Percentiles rank a stretch among this genome's conserved stretches.
Conservation (phyloP, 2,888 invertebrate species). For the Hyposoter didymator region DNA sequence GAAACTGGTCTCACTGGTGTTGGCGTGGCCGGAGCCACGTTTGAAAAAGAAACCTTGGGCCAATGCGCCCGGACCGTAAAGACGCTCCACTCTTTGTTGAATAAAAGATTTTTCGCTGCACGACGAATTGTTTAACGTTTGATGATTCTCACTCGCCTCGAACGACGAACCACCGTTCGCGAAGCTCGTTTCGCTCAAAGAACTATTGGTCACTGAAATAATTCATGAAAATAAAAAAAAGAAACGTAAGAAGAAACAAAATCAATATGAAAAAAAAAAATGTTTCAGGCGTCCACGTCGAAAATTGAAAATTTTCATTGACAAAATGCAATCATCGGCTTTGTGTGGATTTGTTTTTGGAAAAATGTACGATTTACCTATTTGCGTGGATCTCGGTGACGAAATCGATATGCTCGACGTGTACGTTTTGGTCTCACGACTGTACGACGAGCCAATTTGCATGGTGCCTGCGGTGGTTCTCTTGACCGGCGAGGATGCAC, state of each 20-base stretch:
- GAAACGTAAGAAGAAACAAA: too few species aligned
- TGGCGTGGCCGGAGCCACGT: slow-evolving; percentile 81
- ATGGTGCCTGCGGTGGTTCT: slow-evolving; percentile 74
- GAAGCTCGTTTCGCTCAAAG: slow-evolving; percentile 77
- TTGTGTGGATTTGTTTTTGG: not conserved
- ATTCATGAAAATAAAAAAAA: slow-evolving; percentile 3
- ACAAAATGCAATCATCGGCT: too few species aligned
- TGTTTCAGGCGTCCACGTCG: too few species aligned
- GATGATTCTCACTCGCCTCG: slow-evolving; percentile 72
- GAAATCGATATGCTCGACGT: slow-evolving; percentile 75
- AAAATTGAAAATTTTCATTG: too few species aligned
- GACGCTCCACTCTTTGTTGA: slow-evolving; percentile 94
- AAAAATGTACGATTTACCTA: slow-evolving; percentile 70
- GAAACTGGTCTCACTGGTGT: slow-evolving; percentile 75
- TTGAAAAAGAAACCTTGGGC: slow-evolving; percentile 92
- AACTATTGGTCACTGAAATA: slow-evolving; percentile 75
- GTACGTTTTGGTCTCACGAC: slow-evolving; percentile 78
- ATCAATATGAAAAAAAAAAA: too few species aligned
- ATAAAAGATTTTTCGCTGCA: slow-evolving; percentile 88
- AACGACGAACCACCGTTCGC: slow-evolving; percentile 78
- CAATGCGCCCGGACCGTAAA: slow-evolving; percentile 94
- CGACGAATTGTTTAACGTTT: slow-evolving; percentile 74
- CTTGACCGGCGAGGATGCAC: slow-evolving; percentile 66
- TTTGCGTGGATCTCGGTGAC: slow-evolving; percentile 75
- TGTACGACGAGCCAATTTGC: slow-evolving; percentile 74